phyloP scores from a whole-genome alignment of 2,888 invertebrate genomes.

The Apoda limacodes region DNA sequence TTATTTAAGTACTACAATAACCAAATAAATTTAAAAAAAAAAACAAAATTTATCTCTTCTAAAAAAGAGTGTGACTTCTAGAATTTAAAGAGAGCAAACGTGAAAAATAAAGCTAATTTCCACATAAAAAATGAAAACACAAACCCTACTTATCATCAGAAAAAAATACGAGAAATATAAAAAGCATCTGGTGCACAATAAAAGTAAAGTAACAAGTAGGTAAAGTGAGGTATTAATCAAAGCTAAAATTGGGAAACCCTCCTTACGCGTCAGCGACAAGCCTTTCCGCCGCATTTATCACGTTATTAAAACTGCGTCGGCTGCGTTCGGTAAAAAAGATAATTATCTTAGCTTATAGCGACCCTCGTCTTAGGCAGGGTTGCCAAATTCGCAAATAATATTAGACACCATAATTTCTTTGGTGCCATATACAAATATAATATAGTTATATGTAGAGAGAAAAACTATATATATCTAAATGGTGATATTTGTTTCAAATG shows the following conservation, averaged over 20 bases:
- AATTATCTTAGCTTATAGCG: constrained; percentile 56
- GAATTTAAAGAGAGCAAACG: no score
- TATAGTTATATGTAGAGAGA: no score
- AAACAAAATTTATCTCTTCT: no score
- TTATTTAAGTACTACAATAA: no score
- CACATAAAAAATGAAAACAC: constrained; percentile 57
- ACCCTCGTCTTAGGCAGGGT: constrained; percentile 61
- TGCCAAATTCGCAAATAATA: constrained; percentile 29
- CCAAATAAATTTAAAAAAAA: no score
- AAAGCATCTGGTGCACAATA: constrained; percentile 59
- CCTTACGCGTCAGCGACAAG: constrained; percentile 61
- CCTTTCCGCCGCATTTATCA: constrained; percentile 67
- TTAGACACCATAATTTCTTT: no score
- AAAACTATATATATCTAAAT: no score
- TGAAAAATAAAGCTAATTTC: constrained; percentile 10
- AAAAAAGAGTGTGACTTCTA: no score
- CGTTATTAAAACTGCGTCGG: constrained; percentile 63
- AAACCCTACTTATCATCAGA: constrained; percentile 34
- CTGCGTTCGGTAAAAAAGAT: constrained; percentile 65
- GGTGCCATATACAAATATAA: no score
- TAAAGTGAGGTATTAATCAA: constrained; percentile 42
- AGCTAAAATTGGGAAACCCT: constrained; percentile 35
- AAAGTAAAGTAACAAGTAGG: constrained; percentile 42
- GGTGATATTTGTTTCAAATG: no score
- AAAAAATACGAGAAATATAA: constrained; percentile 42